Conservation (phyloP, 2,888 invertebrate genomes). For the Xestia rhomboidea region DNA sequence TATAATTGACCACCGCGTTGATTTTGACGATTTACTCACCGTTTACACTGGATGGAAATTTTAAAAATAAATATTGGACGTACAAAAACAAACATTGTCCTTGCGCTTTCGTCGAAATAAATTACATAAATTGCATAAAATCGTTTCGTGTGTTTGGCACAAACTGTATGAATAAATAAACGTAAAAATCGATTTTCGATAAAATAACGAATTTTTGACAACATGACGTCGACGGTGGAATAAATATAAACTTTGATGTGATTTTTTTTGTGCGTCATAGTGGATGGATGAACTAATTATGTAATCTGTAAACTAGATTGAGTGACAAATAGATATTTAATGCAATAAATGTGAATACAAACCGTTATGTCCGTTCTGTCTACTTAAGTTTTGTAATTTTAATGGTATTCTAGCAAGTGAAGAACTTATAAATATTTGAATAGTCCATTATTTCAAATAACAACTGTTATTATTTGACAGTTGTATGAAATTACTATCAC, state of each 20-base stretch:
- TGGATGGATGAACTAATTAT: background rate
- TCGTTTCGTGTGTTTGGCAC: conserved; percentile 65
- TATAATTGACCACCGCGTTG: conserved; percentile 71
- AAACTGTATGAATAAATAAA: conserved; percentile 63
- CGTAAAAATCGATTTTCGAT: conserved; percentile 50
- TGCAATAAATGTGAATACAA: background rate
- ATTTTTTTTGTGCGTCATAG: background rate
- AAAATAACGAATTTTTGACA: conserved; percentile 46
- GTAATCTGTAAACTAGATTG: background rate
- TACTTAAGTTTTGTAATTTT: background rate
- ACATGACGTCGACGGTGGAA: too few relatives aligned
- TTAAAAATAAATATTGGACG: conserved; percentile 72
- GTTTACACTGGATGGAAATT: conserved; percentile 67
- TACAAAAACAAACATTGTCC: conserved; percentile 68
- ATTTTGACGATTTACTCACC: conserved; percentile 67
- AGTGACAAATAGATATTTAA: background rate
- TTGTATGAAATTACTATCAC: background rate
- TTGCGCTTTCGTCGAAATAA: conserved; percentile 65
- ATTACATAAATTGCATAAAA: conserved; percentile 71
- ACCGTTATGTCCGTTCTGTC: background rate
- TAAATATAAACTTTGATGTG: background rate
- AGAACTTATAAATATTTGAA: background rate
- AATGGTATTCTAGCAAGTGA: background rate
- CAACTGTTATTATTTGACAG: background rate
- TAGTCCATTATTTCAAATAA: background rate